Evolutionary conservation across 2,888 invertebrate species (phyloP), one percentile per base, ranked within the genome.

Genomic region (Cryptus armator): DNA sequence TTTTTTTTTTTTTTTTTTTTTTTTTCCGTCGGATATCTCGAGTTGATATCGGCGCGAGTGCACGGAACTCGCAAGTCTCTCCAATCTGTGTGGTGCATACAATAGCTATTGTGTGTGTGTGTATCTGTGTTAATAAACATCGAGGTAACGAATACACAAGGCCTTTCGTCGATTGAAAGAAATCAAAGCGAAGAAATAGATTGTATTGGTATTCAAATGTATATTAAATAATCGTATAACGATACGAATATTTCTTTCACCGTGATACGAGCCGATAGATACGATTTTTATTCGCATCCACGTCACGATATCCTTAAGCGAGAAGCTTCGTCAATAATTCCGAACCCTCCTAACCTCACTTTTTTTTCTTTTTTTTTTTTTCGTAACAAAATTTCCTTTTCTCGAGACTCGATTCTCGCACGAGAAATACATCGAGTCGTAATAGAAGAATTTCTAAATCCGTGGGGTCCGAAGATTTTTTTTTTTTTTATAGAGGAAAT

Each of bases 161-260:
- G 67, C 67, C 53, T 75, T 70, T 70, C 78, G 71, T 70, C 71
- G 77, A 81, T 79, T 72, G 76, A 84, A 81, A 80, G 56, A 79
- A 83, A 68, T 83, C 44, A 85, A 84, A 79, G 82, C 76, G 80
- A 74, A 81, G 78, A 83, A 83, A 85, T 87, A 85, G 80, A 86
- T 87, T 86, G 87, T 93, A 93, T 93, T 93, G 93, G 93, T 93
- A 93, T 93, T 93, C 93, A 93, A 93, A 93, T 93, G 93, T 92
- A 90, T 89, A 84, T 37, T 88, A 87, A 88, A 89, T 87, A 83
- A 86, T 84, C 86, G 86, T 51, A 83, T 62, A 75, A 77, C 76
- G 84, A 70, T 76, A 74, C 74, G 81, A 81, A 75, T 84, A 62
- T 48, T 80, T 74, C 51, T 66, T 76, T 71, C 56, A 74, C 32